Evolutionary conservation across 1,140 invertebrate genomes (phyloP), one percentile per base, ranked within the genome.

Genomic region (Penaeus vannamei): DNA sequence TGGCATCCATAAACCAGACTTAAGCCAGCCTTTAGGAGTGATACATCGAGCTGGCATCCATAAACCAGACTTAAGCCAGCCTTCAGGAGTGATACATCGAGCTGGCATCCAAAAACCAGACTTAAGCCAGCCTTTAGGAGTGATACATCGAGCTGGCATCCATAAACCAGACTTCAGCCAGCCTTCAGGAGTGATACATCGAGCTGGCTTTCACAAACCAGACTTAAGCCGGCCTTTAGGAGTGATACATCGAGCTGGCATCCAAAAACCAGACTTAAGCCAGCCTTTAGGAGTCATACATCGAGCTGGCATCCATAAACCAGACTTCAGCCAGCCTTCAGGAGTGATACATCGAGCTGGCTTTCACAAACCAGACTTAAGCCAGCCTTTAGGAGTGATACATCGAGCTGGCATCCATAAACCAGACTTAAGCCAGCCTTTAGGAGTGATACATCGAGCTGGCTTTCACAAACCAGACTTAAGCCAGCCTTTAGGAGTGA

Each of bases 191-290:
- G 81, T n/a, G 81, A 14, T n/a, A 83, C 81, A 61, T 83, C 81
- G 59, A 29, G 81, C 81, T 83, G 81, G n/a, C 7, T 20, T 26
- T 60, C 10, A 83, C 42, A 83, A 53, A 64, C 19, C 20, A 85
- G 36, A 61, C 32, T 19, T 46, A 87, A 4, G 60, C 77, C 77
- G 66, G 77, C 61, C 36, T 46, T 7, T 3, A 64, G 42, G 53
- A 82, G 79, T 60, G 42, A 59, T 62, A 84, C 82, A 89, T 60
- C 86, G 66, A 20, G 64, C 86, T 88, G 81, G 66, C 4, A 26
- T 29, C 36, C 62, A n/a, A 26, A 61, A 84, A 59, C 14, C 29
- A 59, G 66, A 84, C 83, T 32, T 32, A 80, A 32, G 53, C 77
- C 77, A 80, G 32, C 77, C 77, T 46, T 4, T 12, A 80, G 77